A percentile compares a stretch with the other conserved stretches of the same genome.
These are phyloP conservation scores for Pipistrellus pygmaeus DNA, from an alignment of 2,797 vertebrate species.

Conservation along the genomic window DNA sequence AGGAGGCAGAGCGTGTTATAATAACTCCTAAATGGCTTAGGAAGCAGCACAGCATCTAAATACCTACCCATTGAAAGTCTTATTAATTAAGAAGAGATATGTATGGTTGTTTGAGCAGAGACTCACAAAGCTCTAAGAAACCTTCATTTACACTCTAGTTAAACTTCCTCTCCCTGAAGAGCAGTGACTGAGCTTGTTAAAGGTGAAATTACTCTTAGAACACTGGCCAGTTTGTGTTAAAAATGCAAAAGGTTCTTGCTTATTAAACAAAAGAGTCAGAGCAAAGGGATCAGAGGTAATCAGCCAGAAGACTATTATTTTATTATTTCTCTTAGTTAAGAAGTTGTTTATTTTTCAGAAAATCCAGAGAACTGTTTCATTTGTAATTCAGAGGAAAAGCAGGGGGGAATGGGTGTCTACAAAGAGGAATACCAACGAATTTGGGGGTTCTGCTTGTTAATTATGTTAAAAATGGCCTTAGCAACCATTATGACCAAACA, in stretches of 20 bases:
- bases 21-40: background rate
- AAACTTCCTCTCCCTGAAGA: conserved; percentile 50
- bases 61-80: background rate
- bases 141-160: conserved; percentile 35
- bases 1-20: background rate
- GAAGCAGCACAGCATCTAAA: background rate
- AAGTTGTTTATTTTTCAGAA: background rate
- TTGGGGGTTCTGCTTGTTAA: background rate
- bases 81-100: conserved; percentile 58
- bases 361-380: background rate
- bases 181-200: background rate
- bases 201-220: conserved; percentile 29
- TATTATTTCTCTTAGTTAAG: conserved; percentile 41
- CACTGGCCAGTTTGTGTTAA: conserved; percentile 9
- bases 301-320: background rate
- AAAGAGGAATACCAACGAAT: background rate
- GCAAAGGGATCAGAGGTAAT: conserved; percentile 10
- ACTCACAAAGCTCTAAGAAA: conserved; percentile 16
- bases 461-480: background rate
- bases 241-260: conserved; percentile 38
- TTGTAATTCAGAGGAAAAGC: background rate
- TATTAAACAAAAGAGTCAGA: conserved; percentile 36
- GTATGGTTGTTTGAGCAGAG: conserved; percentile 43
- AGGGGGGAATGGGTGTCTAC: background rate
- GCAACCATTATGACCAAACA: too few species aligned